Base-by-base conservation (phyloP, 2,888 invertebrate species). In the Tinea pellionella region DNA sequence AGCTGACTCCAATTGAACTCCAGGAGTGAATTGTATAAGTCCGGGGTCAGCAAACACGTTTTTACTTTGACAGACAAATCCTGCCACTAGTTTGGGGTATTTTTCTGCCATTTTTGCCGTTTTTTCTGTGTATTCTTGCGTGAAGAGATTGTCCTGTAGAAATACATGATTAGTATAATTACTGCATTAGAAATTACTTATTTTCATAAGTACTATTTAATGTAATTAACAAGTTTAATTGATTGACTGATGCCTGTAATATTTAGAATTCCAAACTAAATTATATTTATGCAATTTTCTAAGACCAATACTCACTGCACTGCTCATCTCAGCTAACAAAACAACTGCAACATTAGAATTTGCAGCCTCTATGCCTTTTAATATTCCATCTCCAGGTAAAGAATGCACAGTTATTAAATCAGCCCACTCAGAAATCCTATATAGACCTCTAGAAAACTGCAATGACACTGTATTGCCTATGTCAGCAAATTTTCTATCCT, bases 401-500 rank as follows among this genome's bases (percentile, higher is more conserved):
- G 95, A 91, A 78, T 99, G 99, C 0, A 91, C 96, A 0, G 98
- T 99, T 0, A 98, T 92, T 63, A 98, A 84, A 77, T 97, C 93
- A 0, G 98, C 96, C 99, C 99, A 99, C 30, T 91, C 89, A 0
- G 90, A 89, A 62, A 98, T 93, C 70, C 90, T 90, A 68, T 92
- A 93, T 11, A 93, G 62, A 0, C 97, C 97, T 63, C 91, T 90
- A 0, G 87, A 84, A 73, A 94, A 95, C 72, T 99, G 99, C 63
- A 93, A 80, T 0, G 92, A 88, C 0, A 96, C 96, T 0, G 97
- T 98, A 74, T 96, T 93, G 0, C 99, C 99, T 72, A 98, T 99
- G 81, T 99, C 99, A 2, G 95, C 95, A 87, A 95, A 98, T 80
- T 99, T 99, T 67, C 98, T 90, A 74, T 99, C 99, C 82, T 99